phyloP scores from a whole-genome alignment of 2,113 vertebrate species.

The Callithrix jacchus region DNA sequence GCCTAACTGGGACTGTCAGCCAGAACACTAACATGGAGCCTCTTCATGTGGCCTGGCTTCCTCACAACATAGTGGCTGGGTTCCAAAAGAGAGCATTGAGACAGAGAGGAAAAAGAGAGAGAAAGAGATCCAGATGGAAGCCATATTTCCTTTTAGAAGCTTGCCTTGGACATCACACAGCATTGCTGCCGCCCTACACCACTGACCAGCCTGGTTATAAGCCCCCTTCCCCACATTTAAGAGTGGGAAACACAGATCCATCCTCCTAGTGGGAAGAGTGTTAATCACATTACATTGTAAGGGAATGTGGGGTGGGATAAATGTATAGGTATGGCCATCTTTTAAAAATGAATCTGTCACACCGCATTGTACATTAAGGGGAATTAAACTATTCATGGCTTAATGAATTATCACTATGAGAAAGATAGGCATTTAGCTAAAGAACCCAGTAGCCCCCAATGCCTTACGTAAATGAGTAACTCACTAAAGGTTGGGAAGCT shows the following conservation, averaged over 20 bases:
- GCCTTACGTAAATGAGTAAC: background rate
- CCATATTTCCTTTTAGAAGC: background rate
- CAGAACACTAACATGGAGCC: background rate
- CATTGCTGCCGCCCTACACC: background rate
- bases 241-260: background rate
- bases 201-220: background rate
- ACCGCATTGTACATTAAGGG: background rate
- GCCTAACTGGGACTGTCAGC: background rate
- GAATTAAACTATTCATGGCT: background rate
- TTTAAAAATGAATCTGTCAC: conserved; percentile 20
- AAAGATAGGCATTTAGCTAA: background rate
- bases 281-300: background rate
- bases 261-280: background rate
- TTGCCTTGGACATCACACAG: background rate
- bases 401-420: background rate
- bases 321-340: background rate
- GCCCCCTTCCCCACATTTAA: background rate
- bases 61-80: background rate
- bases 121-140: background rate
- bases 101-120: background rate
- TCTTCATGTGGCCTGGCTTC: background rate
- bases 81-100: background rate
- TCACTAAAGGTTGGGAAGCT: background rate
- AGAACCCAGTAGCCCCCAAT: background rate
- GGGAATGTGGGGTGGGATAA: background rate